Evolutionary conservation across 1,140 invertebrate species (phyloP), one percentile per base, ranked within the genome.

Genomic region (Probaryconus sp.): DNA sequence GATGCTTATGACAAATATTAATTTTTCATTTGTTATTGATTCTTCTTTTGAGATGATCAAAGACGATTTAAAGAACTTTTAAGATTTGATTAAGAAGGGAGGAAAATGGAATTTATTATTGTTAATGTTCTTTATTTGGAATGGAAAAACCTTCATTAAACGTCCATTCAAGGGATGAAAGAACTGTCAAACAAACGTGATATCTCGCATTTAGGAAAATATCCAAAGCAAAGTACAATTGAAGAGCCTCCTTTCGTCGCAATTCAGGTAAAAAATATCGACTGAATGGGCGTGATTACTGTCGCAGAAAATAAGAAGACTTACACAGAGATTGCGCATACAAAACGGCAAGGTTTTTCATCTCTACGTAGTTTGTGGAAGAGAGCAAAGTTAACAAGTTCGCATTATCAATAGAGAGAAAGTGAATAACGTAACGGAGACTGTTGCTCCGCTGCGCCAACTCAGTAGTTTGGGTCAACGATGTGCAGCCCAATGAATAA

Each of bases 341-440:
- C 33, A 38, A 31, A 33, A 40, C 42, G 33, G 37, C 20, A 42
- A 18, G 35, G 24, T 14, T 24, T 33, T 48, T 61, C 28, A 28
- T 38, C 13, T 53, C 38, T 6, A 42, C 16, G 1, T 2, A 64
- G 38, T 51, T 53, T 31, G 10, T 7, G 18, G 11, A 42, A 35
- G 42, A 67, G 42, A 78, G 63, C 43, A 51, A 60, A 73, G 72
- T 72, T 81, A 79, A 81, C 78, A 77, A 81, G 79, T 69, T 70
- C 30, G 50, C 30, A 60, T 80, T 80, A 77, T 79, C 78, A 77
- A 78, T 80, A 78, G 61, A 80, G 60, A 50, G 63, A 73, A 50
- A 48, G 21, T 37, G 42, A 67, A 56, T 56, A 38, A 67, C 43
- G 51, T 6, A 30, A n/a, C n/a, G 26, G n/a, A 42, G 28, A 11